These are phyloP conservation scores for Syngnathoides biaculeatus DNA, from an alignment of 2,113 vertebrate genomes.

Conservation along the genomic window DNA sequence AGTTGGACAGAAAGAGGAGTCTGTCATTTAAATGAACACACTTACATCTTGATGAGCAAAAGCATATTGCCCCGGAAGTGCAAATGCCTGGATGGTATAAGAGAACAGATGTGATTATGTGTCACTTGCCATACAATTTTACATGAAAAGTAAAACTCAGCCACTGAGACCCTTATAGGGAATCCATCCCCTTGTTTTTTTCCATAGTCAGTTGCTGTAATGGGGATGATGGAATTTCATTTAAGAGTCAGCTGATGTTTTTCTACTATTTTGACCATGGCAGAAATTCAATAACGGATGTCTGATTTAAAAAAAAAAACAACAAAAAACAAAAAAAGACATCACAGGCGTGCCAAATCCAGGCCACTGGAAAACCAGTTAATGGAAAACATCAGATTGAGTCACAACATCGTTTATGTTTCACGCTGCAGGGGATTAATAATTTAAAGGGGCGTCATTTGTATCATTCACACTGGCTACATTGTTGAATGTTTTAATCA, in stretches of 20 bases:
- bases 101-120: slow-evolving; percentile 24
- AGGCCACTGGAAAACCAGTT: slow-evolving; percentile 34
- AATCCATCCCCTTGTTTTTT: slow-evolving; percentile 43
- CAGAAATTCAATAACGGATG: slow-evolving; percentile 64
- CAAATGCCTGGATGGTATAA: slow-evolving; percentile 79
- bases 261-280: slow-evolving; percentile 26
- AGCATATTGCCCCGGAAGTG: slow-evolving; percentile 88
- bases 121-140: slow-evolving; percentile 22
- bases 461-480: slow-evolving; percentile 5
- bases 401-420: slow-evolving; percentile 29
- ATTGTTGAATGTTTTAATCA: slow-evolving; percentile 7
- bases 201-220: slow-evolving; percentile 34
- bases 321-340: slow-evolving; percentile 55
- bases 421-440: slow-evolving; percentile 14
- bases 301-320: slow-evolving; percentile 61
- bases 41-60: slow-evolving; percentile 93
- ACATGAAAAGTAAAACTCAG: neutral
- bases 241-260: slow-evolving; percentile 59
- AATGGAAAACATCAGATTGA: slow-evolving; percentile 31
- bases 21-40: slow-evolving; percentile 46
- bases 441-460: slow-evolving; percentile 18
- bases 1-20: slow-evolving; percentile 43
- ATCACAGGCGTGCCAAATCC: slow-evolving; percentile 40
- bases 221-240: slow-evolving; percentile 54
- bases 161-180: slow-evolving; percentile 23